phyloP scores from a whole-genome alignment of 2,797 vertebrate genomes.

The Nannoperca obscura region DNA sequence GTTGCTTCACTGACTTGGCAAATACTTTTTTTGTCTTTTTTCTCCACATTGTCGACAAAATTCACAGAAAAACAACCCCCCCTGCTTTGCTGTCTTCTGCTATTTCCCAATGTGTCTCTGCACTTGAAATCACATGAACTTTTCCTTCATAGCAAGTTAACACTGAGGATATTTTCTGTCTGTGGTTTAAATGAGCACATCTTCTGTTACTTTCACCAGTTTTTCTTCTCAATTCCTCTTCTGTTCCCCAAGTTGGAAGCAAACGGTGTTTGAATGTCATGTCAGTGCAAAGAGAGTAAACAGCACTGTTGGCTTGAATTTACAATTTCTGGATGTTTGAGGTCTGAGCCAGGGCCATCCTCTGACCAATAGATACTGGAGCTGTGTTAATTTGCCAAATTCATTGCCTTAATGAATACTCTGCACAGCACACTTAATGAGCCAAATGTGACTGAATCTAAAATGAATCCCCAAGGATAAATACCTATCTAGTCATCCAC shows the following conservation, averaged over 20 bases:
- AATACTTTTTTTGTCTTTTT: slow-evolving; percentile 1
- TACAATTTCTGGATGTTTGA: slow-evolving; percentile 67
- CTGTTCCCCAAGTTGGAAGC: slow-evolving; percentile 48
- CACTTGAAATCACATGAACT: slow-evolving; percentile 11
- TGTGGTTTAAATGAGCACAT: slow-evolving; percentile 39
- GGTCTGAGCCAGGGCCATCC: slow-evolving; percentile 62
- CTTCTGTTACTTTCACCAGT: slow-evolving; percentile 36
- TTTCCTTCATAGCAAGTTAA: slow-evolving; percentile 33
- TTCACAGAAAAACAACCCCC: slow-evolving; percentile 51
- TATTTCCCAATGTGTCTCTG: slow-evolving; percentile 40
- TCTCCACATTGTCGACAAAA: slow-evolving; percentile 53
- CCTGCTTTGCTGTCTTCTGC: slow-evolving; percentile 30
- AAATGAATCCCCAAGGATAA: slow-evolving; percentile 29
- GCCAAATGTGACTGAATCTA: slow-evolving; percentile 17
- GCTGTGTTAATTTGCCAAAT: slow-evolving; percentile 63
- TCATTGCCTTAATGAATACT: slow-evolving; percentile 37
- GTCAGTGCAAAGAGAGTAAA: slow-evolving; percentile 65
- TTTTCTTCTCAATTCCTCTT: slow-evolving; percentile 51
- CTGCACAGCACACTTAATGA: slow-evolving; percentile 14
- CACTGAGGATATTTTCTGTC: slow-evolving; percentile 12
- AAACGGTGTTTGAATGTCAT: slow-evolving; percentile 48
- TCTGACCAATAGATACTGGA: slow-evolving; percentile 56
- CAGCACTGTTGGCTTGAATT: slow-evolving; percentile 57
- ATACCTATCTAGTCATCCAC: slow-evolving; percentile 45
- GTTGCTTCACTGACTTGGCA: slow-evolving; percentile 44